phyloP scores from a whole-genome alignment of 2,113 vertebrate genomes.

The Lethenteron camtschaticum region DNA sequence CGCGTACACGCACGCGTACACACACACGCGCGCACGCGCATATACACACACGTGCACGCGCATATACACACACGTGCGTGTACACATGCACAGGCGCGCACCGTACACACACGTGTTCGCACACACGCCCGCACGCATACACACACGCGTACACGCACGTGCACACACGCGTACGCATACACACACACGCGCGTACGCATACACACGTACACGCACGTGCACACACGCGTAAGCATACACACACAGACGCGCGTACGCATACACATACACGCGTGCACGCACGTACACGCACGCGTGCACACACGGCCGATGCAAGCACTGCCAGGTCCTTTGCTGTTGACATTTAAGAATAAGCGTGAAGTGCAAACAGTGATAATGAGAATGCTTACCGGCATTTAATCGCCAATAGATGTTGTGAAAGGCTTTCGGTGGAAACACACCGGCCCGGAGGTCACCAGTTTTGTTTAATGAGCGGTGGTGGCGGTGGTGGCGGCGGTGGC shows the following conservation, averaged over 20 bases:
- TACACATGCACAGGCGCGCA: not conserved
- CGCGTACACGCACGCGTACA: not conserved
- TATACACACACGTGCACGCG: not conserved
- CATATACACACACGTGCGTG: not conserved
- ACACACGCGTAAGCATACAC: not conserved
- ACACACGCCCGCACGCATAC: not conserved
- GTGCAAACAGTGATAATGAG: too few species aligned
- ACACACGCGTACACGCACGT: not conserved
- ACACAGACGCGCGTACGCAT: not conserved
- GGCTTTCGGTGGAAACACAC: too few species aligned
- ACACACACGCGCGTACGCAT: not conserved
- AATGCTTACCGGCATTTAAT: too few species aligned
- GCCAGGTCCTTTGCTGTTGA: too few species aligned
- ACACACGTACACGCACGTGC: not conserved
- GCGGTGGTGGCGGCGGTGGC: too few species aligned
- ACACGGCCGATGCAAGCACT: too few species aligned
- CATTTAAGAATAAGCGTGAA: too few species aligned
- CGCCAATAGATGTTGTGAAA: too few species aligned
- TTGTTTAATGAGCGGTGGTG: too few species aligned
- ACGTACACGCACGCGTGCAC: not conserved
- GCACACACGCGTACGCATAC: not conserved
- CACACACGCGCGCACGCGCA: not conserved
- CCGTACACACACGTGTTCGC: not conserved
- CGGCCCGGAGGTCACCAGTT: too few species aligned
- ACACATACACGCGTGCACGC: not conserved